Evolutionary conservation across 2,888 invertebrate genomes (phyloP), one percentile per base, ranked within the genome.

Genomic region (Mythimna albipuncta): DNA sequence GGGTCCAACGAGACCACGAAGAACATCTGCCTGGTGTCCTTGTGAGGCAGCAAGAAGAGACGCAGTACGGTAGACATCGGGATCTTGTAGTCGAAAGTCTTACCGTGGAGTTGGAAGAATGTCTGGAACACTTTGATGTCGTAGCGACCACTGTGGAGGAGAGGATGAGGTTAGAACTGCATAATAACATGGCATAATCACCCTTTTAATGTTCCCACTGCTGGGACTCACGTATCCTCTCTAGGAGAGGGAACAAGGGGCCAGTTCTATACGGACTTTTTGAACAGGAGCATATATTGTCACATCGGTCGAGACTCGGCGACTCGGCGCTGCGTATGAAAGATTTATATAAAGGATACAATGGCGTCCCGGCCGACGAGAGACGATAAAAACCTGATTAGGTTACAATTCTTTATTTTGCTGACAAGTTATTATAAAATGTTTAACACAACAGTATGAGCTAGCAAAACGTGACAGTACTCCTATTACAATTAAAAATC

Each of bases 81-180:
- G 87, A 99, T 99, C 96, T 99, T 99, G 97, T 99, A 99, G 96
- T 99, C 99, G 91, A 99, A 99, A 0, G 99, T 99, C 97, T 99
- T 99, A 99, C 99, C 97, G 97, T 99, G 97, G 66, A 98, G 97
- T 89, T 94, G 94, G 93, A 96, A 95, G 90, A 96, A 95, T 41
- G 95, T 93, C 83, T 98, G 98, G 94, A 98, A 99, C 75, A 99
- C 98, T 95, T 99, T 99, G 94, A 99, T 98, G 93, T 99, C 99
- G 91, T 99, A 99, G 84, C 99, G 98, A 97, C 99, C 99, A 96
- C 99, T 99, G 96, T 67, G 50, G 44, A 77, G 72, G 97, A 97
- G 84, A 82, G 11, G 3, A 2, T 35, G 3, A 26, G 26, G 26
- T 26, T 26, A 26, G 26, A 26, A 26, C 26, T 26, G 26, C 26